phyloP scores from a whole-genome alignment of 2,113 vertebrate genomes.

The Pedionomus torquatus region DNA sequence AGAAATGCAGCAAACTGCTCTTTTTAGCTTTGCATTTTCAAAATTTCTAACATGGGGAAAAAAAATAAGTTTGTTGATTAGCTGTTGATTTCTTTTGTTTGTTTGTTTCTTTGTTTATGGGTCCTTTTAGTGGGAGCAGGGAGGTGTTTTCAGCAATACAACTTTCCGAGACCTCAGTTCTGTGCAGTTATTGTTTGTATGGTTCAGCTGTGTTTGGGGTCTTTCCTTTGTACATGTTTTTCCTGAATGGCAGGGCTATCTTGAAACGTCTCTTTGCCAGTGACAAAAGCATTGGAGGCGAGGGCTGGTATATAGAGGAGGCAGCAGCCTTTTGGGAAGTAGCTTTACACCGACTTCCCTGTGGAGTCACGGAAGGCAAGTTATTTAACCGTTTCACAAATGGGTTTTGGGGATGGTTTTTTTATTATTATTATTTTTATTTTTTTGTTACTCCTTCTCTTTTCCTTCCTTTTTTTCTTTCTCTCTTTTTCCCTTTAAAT shows the following conservation, averaged over 20 bases:
- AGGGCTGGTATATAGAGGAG: background rate
- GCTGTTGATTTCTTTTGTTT: background rate
- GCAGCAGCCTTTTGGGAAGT: background rate
- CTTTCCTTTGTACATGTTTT: constrained; percentile 32
- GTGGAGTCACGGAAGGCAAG: background rate
- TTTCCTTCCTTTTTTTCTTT: background rate
- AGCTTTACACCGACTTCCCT: background rate
- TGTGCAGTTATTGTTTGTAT: constrained; percentile 39
- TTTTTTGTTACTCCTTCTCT: background rate
- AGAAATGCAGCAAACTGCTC: constrained; percentile 38
- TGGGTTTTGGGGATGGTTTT: background rate
- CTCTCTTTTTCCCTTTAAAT: background rate
- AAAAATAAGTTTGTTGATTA: background rate
- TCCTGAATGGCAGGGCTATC: constrained; percentile 53
- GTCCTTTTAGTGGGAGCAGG: constrained; percentile 29
- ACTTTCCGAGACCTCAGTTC: constrained; percentile 67
- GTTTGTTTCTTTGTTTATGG: constrained; percentile 2
- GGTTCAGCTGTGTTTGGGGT: constrained; percentile 31
- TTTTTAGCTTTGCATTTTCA: constrained; percentile 56
- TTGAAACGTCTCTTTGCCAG: constrained; percentile 37
- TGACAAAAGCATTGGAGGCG: constrained; percentile 29
- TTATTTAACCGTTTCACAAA: background rate
- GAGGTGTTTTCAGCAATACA: constrained; percentile 66
- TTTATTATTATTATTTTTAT: background rate
- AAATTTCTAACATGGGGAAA: background rate